These are phyloP conservation scores for Sebastes jordani DNA, from an alignment of 2,797 vertebrate genomes.

Conservation along the genomic window DNA sequence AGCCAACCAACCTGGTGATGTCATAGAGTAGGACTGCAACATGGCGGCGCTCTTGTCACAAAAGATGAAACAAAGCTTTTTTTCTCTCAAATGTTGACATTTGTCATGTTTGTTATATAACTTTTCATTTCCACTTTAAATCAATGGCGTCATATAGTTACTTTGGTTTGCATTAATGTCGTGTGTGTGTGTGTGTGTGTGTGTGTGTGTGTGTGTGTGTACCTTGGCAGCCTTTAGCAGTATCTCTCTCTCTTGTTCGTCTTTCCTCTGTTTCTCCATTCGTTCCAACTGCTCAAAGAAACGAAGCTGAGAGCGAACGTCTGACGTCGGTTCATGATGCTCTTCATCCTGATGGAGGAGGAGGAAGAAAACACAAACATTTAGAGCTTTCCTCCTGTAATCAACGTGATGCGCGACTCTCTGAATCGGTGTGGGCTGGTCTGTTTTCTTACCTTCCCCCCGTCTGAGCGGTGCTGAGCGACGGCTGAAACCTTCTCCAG, in stretches of 20 bases:
- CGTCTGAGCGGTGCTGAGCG: constrained; percentile 84
- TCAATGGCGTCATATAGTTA: too few species aligned
- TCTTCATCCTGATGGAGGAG: constrained; percentile 78
- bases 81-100: too few species aligned
- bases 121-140: too few species aligned
- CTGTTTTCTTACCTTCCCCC: constrained; percentile 73
- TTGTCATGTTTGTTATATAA: too few species aligned
- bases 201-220: not conserved
- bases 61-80: too few species aligned
- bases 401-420: not conserved
- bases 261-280: constrained; percentile 87
- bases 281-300: constrained; percentile 87
- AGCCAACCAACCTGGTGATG: too few species aligned
- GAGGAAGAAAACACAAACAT: not conserved
- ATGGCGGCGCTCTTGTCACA: too few species aligned
- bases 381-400: too few species aligned
- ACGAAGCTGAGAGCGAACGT: constrained; percentile 84
- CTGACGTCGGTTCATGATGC: constrained; percentile 78
- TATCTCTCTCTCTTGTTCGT: constrained; percentile 87
- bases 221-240: constrained; percentile 87
- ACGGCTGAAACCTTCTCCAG: constrained; percentile 84
- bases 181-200: not conserved
- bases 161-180: too few species aligned
- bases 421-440: not conserved
- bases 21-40: too few species aligned